Evolutionary conservation across 2,888 invertebrate species (phyloP), one percentile per base, ranked within the genome.

Genomic region (Lochmaea capreae): DNA sequence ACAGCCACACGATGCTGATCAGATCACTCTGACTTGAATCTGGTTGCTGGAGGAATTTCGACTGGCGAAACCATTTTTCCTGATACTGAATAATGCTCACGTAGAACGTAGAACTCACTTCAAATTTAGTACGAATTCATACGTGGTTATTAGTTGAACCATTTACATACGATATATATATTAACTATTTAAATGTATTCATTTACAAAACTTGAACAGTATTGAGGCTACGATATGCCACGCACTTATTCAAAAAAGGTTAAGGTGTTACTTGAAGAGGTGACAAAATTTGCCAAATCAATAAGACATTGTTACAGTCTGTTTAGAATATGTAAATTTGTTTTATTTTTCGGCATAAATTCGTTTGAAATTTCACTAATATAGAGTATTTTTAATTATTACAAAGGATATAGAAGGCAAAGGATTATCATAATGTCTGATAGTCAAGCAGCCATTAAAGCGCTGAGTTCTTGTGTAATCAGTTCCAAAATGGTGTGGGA

Each of bases 201-300:
- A 5, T 43, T 43, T 43, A 43, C 43, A 6, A 43, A 11, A 11
- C 10, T 43, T 43, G 0, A 14, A 14, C 0, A 12, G 12, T 46
- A 46, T 46, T 46, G 12, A 46, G 33, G 33, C 33, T 33, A 33
- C 33, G 33, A 33, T 33, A 33, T 5, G 33, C 3, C 33, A 33
- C 33, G 0, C 33, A 33, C 33, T n/a, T 16, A 52, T 52, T 52
- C 16, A 52, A 52, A 3, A 52, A 52, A 52, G 52, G 52, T 52
- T 52, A 52, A 2, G 4, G 52, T 52, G 52, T 52, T 16, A 52
- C n/a, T 16, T 5, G 16, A 16, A 6, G 52, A 52, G n/a, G 52
- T 52, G n/a, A 52, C n/a, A n/a, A 52, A 52, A 52, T 52, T 52
- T 52, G 52, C 52, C 52, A 52, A 52, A 52, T 52, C n/a, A n/a